Base-by-base conservation (phyloP, 35 echinoderm and acorn worm genomes). In the Apostichopus parvimensis region DNA sequence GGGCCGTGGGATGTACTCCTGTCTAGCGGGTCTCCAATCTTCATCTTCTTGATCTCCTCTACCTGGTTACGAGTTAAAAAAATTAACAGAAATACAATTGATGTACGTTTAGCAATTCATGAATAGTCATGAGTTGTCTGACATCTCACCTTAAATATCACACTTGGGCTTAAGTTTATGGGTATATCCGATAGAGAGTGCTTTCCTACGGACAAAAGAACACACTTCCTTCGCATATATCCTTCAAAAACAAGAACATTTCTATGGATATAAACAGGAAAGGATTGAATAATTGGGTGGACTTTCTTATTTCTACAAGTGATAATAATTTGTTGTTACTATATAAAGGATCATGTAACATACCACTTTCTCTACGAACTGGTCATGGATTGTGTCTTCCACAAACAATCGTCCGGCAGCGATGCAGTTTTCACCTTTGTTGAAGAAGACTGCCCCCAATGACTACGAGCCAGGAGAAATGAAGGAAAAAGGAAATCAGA, bases 391-490 rank as follows among this genome's bases (percentile, higher is more conserved):
- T 6, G 87, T 88, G 61, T 99, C 97, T 89, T 99, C 97, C 54
- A 99, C 92, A 59, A 96, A 99, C 5, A 98, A 78, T 18, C 96
- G 91, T 34, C 97, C 97, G 81, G 97, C 97, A 57, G 97, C 97
- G 25, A 99, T 99, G 78, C 97, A 99, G 58, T 99, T 99, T 87
- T 99, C 97, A 82, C 97, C 97, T 72, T 99, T 99, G 93, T 99
- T 99, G 89, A 99, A 99, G 93, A 96, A 99, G 20, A 99, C 97
- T 76, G 95, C 95, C 25, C 97, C 97, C 57, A 95, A 62, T 83
- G 87, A 94, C 96, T 98, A 84, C 12, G 1, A 18, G 58, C 18
- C 11, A 20, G 53, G 57, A 60, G 1, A 15, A 84, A 18, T 59
- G 8, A 56, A 79, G 21, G 5, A 23, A 52, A 79, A 79, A 25